A percentile compares a stretch with the other conserved stretches of the same genome.
Evolutionary conservation across 2,888 invertebrate genomes (phyloP).

Genomic region (Poecilus cupreus): DNA sequence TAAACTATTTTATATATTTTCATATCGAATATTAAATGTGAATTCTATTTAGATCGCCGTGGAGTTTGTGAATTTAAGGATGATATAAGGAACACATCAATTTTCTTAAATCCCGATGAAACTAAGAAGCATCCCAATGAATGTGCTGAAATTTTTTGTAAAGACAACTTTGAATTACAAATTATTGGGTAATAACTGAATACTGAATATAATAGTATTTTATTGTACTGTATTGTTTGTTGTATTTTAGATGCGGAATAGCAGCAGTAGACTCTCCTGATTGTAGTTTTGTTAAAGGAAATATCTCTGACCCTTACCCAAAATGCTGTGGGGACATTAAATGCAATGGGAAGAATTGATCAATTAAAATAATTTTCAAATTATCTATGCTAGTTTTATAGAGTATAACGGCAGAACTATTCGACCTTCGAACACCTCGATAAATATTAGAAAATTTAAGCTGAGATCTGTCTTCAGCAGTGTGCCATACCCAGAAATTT

Average conservation of each 20-base stretch:
- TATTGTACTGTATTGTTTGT: not conserved
- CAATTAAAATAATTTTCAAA: too few relatives aligned
- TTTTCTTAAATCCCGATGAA: slow-evolving; percentile 2
- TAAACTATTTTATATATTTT: not conserved
- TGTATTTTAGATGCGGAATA: slow-evolving; percentile 2
- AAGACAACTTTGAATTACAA: not conserved
- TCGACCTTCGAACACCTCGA: too few relatives aligned
- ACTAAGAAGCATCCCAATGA: slow-evolving; percentile 7
- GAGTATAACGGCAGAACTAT: too few relatives aligned
- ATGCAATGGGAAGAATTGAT: not conserved
- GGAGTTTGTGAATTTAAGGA: not conserved
- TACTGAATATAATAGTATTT: not conserved
- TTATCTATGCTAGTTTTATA: too few relatives aligned
- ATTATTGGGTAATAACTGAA: not conserved
- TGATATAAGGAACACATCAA: not conserved
- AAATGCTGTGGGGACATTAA: not conserved
- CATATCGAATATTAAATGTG: not conserved
- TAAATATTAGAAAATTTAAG: too few relatives aligned
- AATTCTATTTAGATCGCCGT: not conserved
- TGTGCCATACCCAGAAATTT: too few relatives aligned
- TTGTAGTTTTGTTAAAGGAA: not conserved
- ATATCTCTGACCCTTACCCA: not conserved
- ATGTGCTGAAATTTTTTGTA: not conserved
- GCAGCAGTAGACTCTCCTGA: not conserved
- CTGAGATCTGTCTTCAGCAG: too few relatives aligned